Percentiles rank a stretch among this genome's conserved stretches.
Evolutionary conservation across 2,797 vertebrate species (phyloP).

Genomic region (Falco concolor): DNA sequence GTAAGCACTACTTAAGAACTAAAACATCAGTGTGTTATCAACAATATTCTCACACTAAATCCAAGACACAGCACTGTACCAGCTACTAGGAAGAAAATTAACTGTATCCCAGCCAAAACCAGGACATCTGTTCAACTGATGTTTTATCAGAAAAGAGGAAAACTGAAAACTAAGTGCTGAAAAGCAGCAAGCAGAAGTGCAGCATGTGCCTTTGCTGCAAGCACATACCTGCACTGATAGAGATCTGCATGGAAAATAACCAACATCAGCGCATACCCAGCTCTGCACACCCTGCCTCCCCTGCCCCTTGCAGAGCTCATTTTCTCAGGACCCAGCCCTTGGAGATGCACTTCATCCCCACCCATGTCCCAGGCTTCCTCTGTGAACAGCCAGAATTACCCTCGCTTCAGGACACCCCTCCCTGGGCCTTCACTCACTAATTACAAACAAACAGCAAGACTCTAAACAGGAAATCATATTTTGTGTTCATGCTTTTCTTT

Average conservation of each 20-base stretch:
- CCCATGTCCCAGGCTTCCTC: neutral
- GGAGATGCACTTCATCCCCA: neutral
- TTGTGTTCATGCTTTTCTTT: neutral
- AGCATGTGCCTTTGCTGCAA: neutral
- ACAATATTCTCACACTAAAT: too few species aligned
- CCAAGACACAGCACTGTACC: too few species aligned
- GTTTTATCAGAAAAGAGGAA: neutral
- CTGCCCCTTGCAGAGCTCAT: neutral
- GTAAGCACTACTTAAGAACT: too few species aligned
- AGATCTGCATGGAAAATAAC: neutral
- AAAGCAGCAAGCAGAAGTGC: neutral
- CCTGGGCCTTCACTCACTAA: neutral
- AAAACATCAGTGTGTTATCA: too few species aligned
- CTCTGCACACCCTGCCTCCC: neutral
- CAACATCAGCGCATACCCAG: neutral
- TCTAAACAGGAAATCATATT: conserved; percentile 25
- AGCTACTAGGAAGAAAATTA: too few species aligned
- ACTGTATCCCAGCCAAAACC: too few species aligned
- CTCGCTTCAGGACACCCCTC: neutral
- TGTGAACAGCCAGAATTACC: neutral
- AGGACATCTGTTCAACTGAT: neutral
- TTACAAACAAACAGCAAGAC: neutral
- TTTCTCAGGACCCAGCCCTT: neutral
- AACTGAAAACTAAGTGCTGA: neutral
- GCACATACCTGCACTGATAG: neutral